Evolutionary conservation across 2,797 vertebrate genomes (phyloP).

Genomic region (Rhinichthys osculus): DNA sequence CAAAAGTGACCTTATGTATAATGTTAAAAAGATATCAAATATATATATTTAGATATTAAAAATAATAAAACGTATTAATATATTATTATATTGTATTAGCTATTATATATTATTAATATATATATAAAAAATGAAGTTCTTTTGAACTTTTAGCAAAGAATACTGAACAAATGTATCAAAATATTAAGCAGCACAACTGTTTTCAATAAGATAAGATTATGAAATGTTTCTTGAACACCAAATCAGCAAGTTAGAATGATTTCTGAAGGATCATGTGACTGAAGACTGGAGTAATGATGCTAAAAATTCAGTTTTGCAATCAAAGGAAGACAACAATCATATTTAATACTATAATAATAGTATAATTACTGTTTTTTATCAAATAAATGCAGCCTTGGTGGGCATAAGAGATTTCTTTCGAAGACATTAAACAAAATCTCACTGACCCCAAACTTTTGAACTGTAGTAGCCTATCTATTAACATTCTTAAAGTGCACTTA

Average conservation of each 20-base stretch:
- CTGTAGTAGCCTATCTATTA: neutral
- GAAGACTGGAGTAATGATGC: neutral
- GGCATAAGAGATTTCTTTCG: neutral
- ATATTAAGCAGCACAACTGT: neutral
- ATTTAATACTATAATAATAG: neutral
- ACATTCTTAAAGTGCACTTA: neutral
- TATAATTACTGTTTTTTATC: neutral
- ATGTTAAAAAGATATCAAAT: neutral
- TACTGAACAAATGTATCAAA: neutral
- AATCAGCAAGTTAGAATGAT: neutral
- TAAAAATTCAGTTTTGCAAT: neutral
- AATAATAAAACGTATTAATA: neutral
- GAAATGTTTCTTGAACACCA: too few relatives aligned
- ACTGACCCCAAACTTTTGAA: neutral
- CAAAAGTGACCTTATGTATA: neutral
- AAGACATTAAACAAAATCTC: neutral
- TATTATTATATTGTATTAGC: neutral
- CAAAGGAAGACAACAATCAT: neutral
- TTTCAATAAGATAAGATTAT: neutral
- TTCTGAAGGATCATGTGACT: neutral
- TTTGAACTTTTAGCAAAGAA: neutral
- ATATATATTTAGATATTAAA: neutral
- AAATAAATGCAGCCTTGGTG: neutral
- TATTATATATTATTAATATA: neutral
- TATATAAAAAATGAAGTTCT: neutral